These are phyloP conservation scores for Plebejus anna DNA, from an alignment of 2,888 invertebrate species.

Conservation along the genomic window DNA sequence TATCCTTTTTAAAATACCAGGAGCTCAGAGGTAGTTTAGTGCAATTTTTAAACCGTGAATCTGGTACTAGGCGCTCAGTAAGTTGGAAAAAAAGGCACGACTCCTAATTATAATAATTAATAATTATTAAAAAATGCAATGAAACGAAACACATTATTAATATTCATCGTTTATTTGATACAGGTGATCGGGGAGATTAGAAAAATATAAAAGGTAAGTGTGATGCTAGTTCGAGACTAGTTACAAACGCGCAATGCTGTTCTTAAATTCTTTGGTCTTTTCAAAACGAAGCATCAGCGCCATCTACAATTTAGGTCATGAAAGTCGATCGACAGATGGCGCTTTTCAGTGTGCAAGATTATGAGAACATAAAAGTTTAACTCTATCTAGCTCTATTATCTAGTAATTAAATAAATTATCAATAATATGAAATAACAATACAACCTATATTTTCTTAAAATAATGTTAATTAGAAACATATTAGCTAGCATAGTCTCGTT, in stretches of 20 bases:
- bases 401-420: constrained; percentile 23
- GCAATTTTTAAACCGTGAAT: background rate
- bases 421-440: constrained; percentile 28
- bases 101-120: no score
- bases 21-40: background rate
- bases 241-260: background rate
- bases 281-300: background rate
- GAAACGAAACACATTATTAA: constrained; percentile 56
- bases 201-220: constrained; percentile 59
- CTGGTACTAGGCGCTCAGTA: background rate
- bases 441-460: constrained; percentile 25
- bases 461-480: constrained; percentile 18
- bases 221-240: constrained; percentile 44
- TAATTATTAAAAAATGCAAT: background rate
- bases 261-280: constrained; percentile 7
- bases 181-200: constrained; percentile 15
- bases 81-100: background rate
- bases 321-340: constrained; percentile 6
- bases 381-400: constrained; percentile 3
- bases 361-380: background rate
- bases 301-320: constrained; percentile 10
- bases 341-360: background rate
- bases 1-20: no score
- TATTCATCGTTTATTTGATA: constrained; percentile 52
- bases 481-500: background rate